A percentile compares a stretch with the other conserved stretches of the same genome.
phyloP scores from a whole-genome alignment of 53 echinoderm and acorn worm species.

The Mesocentrotus franciscanus region DNA sequence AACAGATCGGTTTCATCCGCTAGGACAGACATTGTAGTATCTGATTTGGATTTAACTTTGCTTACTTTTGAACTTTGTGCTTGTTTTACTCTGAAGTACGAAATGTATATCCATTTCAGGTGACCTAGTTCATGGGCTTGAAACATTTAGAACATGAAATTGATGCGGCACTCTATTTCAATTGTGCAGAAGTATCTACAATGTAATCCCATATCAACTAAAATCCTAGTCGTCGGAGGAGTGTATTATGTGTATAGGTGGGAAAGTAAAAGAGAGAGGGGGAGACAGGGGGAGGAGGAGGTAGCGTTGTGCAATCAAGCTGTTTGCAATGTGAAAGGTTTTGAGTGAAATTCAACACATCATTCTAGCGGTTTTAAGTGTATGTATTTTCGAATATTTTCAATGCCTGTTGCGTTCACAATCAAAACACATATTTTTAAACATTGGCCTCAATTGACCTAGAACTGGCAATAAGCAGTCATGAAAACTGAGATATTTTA shows the following conservation, averaged over 20 bases:
- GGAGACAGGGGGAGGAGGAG: too few species aligned
- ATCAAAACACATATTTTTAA: neutral
- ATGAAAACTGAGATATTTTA: neutral
- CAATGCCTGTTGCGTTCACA: neutral
- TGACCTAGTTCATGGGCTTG: neutral
- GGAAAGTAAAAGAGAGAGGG: neutral
- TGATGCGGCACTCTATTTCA: neutral
- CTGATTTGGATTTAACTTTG: neutral
- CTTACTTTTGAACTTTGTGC: neutral
- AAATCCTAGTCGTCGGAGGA: neutral
- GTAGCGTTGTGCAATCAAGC: neutral
- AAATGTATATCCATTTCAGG: neutral
- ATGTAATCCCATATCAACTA: neutral
- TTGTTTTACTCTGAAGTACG: neutral
- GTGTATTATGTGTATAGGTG: neutral
- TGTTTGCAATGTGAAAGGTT: neutral
- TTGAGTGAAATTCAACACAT: too few species aligned
- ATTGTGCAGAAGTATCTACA: neutral
- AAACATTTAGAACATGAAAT: constrained; percentile 24
- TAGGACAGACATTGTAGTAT: neutral
- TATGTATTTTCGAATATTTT: too few species aligned
- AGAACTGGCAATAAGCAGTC: neutral
- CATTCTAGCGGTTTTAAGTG: too few species aligned
- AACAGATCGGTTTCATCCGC: neutral
- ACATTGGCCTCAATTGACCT: neutral